Conservation (phyloP, 2,113 vertebrate genomes). For the Athene cunicularia region DNA sequence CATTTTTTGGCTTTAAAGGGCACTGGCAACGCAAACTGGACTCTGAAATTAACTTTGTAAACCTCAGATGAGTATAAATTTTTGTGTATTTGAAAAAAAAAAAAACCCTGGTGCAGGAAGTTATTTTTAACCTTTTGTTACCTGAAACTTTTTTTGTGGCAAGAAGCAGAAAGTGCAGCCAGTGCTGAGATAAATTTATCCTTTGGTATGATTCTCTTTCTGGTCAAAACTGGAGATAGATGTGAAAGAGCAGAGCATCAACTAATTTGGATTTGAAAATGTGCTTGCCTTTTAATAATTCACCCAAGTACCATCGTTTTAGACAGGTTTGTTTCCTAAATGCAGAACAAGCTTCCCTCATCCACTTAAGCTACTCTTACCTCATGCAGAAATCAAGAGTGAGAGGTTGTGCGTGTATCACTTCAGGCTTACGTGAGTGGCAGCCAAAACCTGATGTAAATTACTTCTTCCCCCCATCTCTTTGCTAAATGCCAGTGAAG, state of each 20-base stretch:
- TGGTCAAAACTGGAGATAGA: not conserved
- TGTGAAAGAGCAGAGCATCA: not conserved
- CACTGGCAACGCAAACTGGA: not conserved
- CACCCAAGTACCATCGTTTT: not conserved
- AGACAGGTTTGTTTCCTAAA: constrained; percentile 31
- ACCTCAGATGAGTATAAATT: not conserved
- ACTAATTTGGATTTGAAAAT: not conserved
- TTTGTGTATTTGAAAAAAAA: not conserved
- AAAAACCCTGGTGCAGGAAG: not conserved
- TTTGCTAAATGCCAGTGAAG: not conserved
- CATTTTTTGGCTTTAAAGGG: not conserved
- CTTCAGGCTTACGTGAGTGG: not conserved
- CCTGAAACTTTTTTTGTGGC: not conserved
- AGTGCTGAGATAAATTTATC: not conserved
- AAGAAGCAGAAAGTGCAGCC: not conserved
- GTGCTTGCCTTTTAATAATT: constrained; percentile 10
- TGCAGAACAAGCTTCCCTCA: constrained; percentile 6
- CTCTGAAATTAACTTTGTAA: not conserved
- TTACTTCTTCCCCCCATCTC: not conserved
- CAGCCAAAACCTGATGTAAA: constrained; percentile 22
- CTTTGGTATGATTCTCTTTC: not conserved
- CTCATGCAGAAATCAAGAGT: constrained; percentile 18
- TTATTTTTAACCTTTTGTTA: constrained; percentile 17
- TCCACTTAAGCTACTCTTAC: constrained; percentile 21
- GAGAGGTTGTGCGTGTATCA: not conserved